phyloP scores from a whole-genome alignment of 2,113 vertebrate genomes.

The Menura novaehollandiae region DNA sequence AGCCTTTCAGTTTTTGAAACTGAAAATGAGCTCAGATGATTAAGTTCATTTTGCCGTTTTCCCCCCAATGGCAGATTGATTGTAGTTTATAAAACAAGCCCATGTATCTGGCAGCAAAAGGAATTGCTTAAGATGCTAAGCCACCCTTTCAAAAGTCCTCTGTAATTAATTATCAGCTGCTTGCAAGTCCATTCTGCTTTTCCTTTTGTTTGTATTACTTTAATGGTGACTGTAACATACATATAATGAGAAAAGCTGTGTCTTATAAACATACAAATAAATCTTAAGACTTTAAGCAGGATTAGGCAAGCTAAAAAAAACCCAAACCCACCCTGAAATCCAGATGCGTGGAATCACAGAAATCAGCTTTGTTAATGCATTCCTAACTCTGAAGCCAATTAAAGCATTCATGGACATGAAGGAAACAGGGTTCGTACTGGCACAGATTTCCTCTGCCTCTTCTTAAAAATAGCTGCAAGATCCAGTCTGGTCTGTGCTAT shows the following conservation, averaged over 20 bases:
- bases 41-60: conserved; percentile 34
- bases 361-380: conserved; percentile 52
- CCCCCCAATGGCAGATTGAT: conserved; percentile 43
- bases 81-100: conserved; percentile 53
- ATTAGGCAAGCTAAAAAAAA: conserved; percentile 28
- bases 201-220: conserved; percentile 41
- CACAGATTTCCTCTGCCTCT: conserved; percentile 1
- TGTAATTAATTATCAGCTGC: conserved; percentile 56
- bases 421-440: background rate
- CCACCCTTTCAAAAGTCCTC: conserved; percentile 40
- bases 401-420: conserved; percentile 28
- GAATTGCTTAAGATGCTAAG: conserved; percentile 56
- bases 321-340: background rate
- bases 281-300: conserved; percentile 52
- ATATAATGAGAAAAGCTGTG: conserved; percentile 25
- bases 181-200: conserved; percentile 49
- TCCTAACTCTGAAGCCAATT: conserved; percentile 46
- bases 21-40: conserved; percentile 50
- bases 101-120: conserved; percentile 51
- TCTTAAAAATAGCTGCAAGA: conserved; percentile 23
- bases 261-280: conserved; percentile 57
- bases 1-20: conserved; percentile 23
- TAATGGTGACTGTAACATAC: conserved; percentile 7
- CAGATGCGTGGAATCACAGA: conserved; percentile 41
- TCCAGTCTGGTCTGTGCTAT: background rate